phyloP scores from a whole-genome alignment of 2,888 invertebrate species.

The Eustalomyia histrio region DNA sequence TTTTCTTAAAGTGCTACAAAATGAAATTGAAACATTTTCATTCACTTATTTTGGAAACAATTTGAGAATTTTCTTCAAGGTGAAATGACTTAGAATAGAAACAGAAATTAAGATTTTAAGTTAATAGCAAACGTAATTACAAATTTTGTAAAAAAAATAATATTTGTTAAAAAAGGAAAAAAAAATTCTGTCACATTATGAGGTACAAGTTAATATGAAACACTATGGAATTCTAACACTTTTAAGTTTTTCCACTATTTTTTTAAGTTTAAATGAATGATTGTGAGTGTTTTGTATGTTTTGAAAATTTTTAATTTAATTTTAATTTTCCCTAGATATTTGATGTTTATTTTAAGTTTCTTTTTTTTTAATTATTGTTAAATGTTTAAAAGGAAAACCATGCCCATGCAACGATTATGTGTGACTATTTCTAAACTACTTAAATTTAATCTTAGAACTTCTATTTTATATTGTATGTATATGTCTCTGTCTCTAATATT shows the following conservation, averaged over 20 bases:
- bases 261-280: slow-evolving; percentile 2
- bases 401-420: slow-evolving; percentile 75
- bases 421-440: slow-evolving; percentile 70
- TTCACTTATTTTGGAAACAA: too few species aligned
- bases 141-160: too few species aligned
- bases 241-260: neutral
- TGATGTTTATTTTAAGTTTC: slow-evolving; percentile 47
- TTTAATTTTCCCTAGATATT: slow-evolving; percentile 33
- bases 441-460: slow-evolving; percentile 11
- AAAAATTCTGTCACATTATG: too few species aligned
- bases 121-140: too few species aligned
- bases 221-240: neutral
- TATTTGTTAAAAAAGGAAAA: too few species aligned
- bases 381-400: slow-evolving; percentile 25
- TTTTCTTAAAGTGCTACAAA: too few species aligned
- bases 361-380: slow-evolving; percentile 30
- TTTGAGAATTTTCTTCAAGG: too few species aligned
- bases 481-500: slow-evolving; percentile 33
- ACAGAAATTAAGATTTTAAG: too few species aligned
- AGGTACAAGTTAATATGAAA: neutral
- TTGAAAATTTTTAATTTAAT: slow-evolving; percentile 1
- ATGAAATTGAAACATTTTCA: too few species aligned
- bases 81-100: too few species aligned
- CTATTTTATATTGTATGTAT: slow-evolving; percentile 32
- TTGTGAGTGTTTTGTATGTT: slow-evolving; percentile 27